Base-by-base conservation (phyloP, 2,797 vertebrate genomes). In the Salarias fasciatus region DNA sequence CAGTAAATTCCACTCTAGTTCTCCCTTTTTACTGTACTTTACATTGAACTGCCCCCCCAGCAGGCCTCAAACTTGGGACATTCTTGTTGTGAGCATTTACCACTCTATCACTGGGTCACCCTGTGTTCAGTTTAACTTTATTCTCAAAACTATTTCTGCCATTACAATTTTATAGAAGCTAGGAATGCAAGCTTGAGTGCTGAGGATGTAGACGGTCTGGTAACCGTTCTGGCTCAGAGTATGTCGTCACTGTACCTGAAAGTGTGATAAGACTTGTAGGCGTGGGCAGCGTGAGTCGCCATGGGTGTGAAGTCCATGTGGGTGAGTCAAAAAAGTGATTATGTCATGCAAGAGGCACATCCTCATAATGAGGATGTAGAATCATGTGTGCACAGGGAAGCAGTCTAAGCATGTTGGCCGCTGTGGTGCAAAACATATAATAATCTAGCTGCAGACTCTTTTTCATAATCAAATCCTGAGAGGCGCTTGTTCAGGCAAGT, bases 381-480 rank as follows among this genome's bases (percentile, higher is more conserved):
- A 57, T 50, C 6, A 40, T 13, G 45, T 36, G n/a, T 28, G 6
- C 33, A 18, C 38, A 54, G 45, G 54, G 42, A 57, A 13, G n/a
- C 5, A n/a, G 13, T 45, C 9, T 35, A 18, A 46, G 40, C 38
- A 33, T 43, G 38, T 72, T 55, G 30, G 62, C 42, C 31, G 44
- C 18, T 45, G 58, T 31, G 5, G 44, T 51, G 55, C 46, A 44
- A 63, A 59, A 54, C 18, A 79, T 76, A 69, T 53, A 75, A 79
- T 10, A 18, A 36, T 43, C 37, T 13, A 11, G 46, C 47, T 65
- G 36, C 37, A 3, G 30, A 69, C 64, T 69, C 62, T 75, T 57
- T 56, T 75, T 77, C 77, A 53, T 40, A 64, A 77, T 82, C 73
- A 79, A 59, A 69, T 67, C 33, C 48, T 47, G 14, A 69, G 47